phyloP scores from a whole-genome alignment of 2,888 invertebrate genomes.

The Megastigmus dorsalis region DNA sequence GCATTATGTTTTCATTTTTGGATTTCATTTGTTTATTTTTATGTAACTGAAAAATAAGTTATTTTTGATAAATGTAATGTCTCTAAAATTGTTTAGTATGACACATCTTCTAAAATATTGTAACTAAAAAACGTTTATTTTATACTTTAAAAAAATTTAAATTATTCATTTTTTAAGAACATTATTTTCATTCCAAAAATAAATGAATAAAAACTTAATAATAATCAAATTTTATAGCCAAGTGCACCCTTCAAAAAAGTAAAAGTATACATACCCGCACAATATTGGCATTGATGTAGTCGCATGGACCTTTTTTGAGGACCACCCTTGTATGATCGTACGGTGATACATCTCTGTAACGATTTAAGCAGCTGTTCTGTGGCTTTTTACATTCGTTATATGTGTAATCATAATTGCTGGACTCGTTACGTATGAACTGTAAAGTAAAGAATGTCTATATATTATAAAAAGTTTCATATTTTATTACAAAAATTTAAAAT shows the following conservation, averaged over 20 bases:
- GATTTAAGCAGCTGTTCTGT: constrained; percentile 88
- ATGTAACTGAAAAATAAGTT: constrained; percentile 9
- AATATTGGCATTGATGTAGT: constrained; percentile 97
- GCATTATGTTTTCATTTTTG: background rate
- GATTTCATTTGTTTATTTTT: background rate
- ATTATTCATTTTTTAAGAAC: too few relatives aligned
- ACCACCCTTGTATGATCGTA: constrained; percentile 95
- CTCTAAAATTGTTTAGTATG: background rate
- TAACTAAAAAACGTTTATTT: background rate
- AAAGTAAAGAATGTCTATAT: constrained; percentile 72
- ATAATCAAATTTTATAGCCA: background rate
- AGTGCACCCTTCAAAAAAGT: background rate
- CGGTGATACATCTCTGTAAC: constrained; percentile 96
- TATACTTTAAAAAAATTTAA: background rate
- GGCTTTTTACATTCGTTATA: constrained; percentile 84
- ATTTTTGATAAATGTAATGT: constrained; percentile 22
- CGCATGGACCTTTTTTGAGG: constrained; percentile 82
- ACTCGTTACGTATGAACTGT: constrained; percentile 85
- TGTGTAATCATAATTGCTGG: constrained; percentile 80
- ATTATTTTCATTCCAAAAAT: too few relatives aligned
- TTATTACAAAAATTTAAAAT: background rate
- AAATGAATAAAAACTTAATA: too few relatives aligned
- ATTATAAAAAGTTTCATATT: too few relatives aligned
- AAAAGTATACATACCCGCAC: constrained; percentile 80
- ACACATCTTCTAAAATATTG: constrained; percentile 2